Conservation (phyloP, 2,113 vertebrate genomes). For the Malurus cyaneus region DNA sequence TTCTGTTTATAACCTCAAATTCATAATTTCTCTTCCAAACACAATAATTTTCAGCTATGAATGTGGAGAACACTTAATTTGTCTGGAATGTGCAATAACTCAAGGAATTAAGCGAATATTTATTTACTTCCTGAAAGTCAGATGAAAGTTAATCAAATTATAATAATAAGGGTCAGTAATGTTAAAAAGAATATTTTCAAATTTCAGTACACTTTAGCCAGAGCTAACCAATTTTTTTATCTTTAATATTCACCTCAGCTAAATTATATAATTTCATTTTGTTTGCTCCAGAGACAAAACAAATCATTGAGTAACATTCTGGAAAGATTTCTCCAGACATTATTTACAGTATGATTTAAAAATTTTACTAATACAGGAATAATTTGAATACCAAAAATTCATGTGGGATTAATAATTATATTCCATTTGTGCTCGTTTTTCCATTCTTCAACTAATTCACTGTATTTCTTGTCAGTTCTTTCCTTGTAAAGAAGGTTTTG, state of each 20-base stretch:
- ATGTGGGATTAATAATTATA: neutral
- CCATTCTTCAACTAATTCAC: neutral
- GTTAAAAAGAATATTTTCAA: neutral
- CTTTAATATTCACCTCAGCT: neutral
- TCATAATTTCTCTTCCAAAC: neutral
- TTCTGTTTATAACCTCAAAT: neutral
- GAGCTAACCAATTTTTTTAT: neutral
- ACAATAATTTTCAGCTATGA: neutral
- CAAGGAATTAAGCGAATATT: neutral
- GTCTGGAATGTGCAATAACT: neutral
- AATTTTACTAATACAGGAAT: neutral
- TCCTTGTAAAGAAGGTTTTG: neutral
- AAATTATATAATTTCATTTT: neutral
- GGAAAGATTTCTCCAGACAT: neutral
- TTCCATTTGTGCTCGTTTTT: neutral
- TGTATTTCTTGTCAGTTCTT: neutral
- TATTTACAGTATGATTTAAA: neutral
- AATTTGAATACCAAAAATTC: neutral
- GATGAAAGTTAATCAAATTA: neutral
- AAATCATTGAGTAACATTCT: neutral
- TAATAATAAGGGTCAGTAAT: accelerated
- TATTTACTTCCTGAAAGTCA: neutral
- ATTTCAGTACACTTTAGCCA: neutral
- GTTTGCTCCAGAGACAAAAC: neutral
- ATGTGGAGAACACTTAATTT: neutral